phyloP scores from a whole-genome alignment of 2,113 vertebrate genomes.

The Eulemur macaco region DNA sequence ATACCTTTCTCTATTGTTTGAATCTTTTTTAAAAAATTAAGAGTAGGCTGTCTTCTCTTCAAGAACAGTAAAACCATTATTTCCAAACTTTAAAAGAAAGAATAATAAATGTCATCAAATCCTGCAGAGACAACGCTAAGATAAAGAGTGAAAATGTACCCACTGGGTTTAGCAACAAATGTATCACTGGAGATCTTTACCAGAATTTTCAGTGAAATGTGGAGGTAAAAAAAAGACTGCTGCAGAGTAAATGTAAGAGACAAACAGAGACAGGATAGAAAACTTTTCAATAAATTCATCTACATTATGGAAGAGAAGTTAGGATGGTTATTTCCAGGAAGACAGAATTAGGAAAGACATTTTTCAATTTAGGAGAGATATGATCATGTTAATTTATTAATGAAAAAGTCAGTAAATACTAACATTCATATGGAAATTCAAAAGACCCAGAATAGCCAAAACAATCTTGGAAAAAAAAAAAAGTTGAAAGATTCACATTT shows the following conservation, averaged over 20 bases:
- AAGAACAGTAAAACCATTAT: background rate
- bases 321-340: background rate
- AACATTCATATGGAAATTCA: background rate
- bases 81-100: background rate
- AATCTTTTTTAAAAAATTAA: background rate
- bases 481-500: background rate
- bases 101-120: background rate
- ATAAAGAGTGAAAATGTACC: background rate
- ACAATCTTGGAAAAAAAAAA: background rate
- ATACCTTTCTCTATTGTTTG: background rate
- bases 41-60: background rate
- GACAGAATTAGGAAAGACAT: background rate
- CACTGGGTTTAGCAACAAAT: background rate
- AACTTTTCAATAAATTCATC: background rate
- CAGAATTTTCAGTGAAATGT: constrained; percentile 17
- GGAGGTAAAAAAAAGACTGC: background rate
- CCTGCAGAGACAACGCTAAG: background rate
- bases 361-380: too few species aligned
- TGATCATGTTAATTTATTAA: background rate
- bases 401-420: background rate
- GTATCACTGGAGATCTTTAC: background rate
- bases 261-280: background rate
- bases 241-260: background rate
- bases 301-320: background rate
- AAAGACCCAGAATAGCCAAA: background rate